A percentile compares a stretch with the other conserved stretches of the same genome.
Evolutionary conservation across 2,888 invertebrate genomes (phyloP).

Genomic region (Muschampia plurimacula): DNA sequence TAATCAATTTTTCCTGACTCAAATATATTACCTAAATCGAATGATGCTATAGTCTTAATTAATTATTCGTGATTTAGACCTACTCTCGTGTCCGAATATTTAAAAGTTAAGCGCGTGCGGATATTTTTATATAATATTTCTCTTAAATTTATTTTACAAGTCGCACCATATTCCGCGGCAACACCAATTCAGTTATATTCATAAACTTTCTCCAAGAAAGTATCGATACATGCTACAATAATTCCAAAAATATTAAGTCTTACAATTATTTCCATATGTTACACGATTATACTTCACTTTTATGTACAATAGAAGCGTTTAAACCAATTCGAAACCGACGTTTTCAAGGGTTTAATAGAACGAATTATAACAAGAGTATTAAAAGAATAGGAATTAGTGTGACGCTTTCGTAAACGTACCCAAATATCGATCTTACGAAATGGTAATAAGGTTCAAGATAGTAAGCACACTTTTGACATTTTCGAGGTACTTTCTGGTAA

Average conservation of each 20-base stretch:
- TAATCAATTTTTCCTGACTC: slow-evolving; percentile 19
- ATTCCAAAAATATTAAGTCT: slow-evolving; percentile 78
- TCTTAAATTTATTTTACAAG: slow-evolving; percentile 13
- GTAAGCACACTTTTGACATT: slow-evolving; percentile 2
- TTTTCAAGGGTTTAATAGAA: slow-evolving; percentile 32
- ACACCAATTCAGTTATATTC: slow-evolving; percentile 8
- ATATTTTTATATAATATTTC: slow-evolving; percentile 18
- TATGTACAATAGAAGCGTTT: slow-evolving; percentile 62
- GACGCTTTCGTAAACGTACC: slow-evolving; percentile 39
- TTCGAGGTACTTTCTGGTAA: background rate
- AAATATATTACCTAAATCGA: slow-evolving; percentile 28
- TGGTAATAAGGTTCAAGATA: slow-evolving; percentile 9
- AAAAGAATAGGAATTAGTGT: slow-evolving; percentile 48
- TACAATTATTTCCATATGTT: slow-evolving; percentile 63
- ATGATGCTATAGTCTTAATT: slow-evolving; percentile 20
- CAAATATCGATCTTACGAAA: slow-evolving; percentile 19
- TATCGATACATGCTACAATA: slow-evolving; percentile 66
- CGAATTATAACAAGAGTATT: slow-evolving; percentile 26
- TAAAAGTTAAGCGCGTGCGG: slow-evolving; percentile 35
- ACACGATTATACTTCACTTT: slow-evolving; percentile 47
- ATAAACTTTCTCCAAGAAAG: slow-evolving; percentile 50
- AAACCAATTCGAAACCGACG: slow-evolving; percentile 45
- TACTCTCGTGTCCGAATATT: slow-evolving; percentile 32
- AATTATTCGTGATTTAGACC: slow-evolving; percentile 29
- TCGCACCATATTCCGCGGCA: slow-evolving; percentile 27